Conservation (phyloP, 2,797 vertebrate genomes). For the Scarus forsteni region DNA sequence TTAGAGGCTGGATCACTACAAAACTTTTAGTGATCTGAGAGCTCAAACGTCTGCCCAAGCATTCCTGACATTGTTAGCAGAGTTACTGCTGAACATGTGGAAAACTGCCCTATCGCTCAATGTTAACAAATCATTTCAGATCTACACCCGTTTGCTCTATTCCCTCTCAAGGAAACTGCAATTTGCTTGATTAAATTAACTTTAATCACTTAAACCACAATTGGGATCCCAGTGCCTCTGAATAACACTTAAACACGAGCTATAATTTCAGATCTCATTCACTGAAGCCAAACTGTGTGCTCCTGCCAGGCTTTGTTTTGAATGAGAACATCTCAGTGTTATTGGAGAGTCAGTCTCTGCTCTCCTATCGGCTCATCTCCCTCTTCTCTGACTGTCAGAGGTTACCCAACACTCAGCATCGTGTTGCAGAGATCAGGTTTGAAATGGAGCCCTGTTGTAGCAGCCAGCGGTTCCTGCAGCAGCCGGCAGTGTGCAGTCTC, state of each 20-base stretch:
- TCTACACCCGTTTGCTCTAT: too few relatives aligned
- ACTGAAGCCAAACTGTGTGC: background rate
- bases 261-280: background rate
- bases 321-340: slow-evolving; percentile 7
- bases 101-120: too few relatives aligned
- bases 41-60: too few relatives aligned
- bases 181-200: too few relatives aligned
- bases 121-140: too few relatives aligned
- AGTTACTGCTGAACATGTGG: too few relatives aligned
- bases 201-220: background rate
- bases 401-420: slow-evolving; percentile 47
- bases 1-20: too few relatives aligned
- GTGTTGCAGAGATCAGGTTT: slow-evolving; percentile 62
- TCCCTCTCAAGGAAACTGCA: background rate
- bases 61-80: too few relatives aligned
- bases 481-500: slow-evolving; percentile 34
- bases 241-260: background rate
- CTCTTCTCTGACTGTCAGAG: slow-evolving; percentile 31
- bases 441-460: slow-evolving; percentile 36
- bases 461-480: slow-evolving; percentile 48
- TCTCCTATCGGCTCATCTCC: slow-evolving; percentile 32
- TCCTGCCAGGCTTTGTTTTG: background rate
- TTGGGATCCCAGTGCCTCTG: background rate
- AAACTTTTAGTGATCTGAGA: too few relatives aligned
- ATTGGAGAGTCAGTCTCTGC: slow-evolving; percentile 25